Evolutionary conservation across 2,797 vertebrate genomes (phyloP).

Genomic region (Leptodactylus fallax): DNA sequence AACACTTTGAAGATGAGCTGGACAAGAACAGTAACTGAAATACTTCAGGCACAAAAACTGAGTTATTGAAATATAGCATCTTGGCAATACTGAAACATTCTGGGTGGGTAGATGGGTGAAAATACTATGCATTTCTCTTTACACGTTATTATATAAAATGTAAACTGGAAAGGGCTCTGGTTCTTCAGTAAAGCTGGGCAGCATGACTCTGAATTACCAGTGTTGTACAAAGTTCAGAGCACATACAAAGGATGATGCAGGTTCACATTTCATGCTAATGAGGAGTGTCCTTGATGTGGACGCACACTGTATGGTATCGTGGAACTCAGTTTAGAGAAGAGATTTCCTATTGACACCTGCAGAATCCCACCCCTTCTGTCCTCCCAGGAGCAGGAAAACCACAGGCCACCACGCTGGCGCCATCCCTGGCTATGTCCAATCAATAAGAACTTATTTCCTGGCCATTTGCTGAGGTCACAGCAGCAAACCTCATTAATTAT

Average conservation of each 20-base stretch:
- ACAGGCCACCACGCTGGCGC: constrained; percentile 95
- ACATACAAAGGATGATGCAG: not conserved
- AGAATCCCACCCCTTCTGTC: constrained; percentile 72
- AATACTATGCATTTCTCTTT: too few relatives aligned
- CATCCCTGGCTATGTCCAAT: constrained; percentile 88
- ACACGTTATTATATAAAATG: not conserved
- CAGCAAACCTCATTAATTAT: constrained; percentile 97
- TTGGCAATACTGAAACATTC: too few relatives aligned
- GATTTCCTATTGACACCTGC: constrained; percentile 75
- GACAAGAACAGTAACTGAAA: not conserved
- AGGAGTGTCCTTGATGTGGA: constrained; percentile 57
- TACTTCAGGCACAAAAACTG: not conserved
- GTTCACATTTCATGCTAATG: constrained; percentile 28
- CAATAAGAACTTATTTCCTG: constrained; percentile 99
- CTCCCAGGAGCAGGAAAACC: constrained; percentile 88
- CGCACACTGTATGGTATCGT: constrained; percentile 33
- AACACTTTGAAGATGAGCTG: not conserved
- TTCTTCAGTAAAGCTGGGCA: not conserved
- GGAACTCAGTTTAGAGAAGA: constrained; percentile 57
- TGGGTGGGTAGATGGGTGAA: too few relatives aligned
- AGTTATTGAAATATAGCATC: not conserved
- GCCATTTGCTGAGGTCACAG: constrained; percentile 98
- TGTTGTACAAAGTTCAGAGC: not conserved
- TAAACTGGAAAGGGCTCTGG: not conserved
- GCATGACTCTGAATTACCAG: not conserved